These are phyloP conservation scores for Campoletis sonorensis DNA, from an alignment of 1,140 invertebrate species.

Conservation along the genomic window DNA sequence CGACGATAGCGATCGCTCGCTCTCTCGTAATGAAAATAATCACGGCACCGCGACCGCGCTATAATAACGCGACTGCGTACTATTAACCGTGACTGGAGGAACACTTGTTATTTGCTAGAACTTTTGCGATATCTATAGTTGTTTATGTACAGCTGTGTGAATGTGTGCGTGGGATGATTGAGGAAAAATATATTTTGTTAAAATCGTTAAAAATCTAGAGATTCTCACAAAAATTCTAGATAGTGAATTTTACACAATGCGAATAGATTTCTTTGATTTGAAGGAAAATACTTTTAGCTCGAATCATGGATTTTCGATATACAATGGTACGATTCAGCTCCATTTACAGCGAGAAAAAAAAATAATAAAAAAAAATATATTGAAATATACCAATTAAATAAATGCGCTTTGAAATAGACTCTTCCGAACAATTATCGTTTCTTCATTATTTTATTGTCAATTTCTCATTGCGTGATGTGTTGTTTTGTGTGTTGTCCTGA, in stretches of 20 bases:
- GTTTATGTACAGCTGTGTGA: background rate
- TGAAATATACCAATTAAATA: no score
- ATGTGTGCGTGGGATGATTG: background rate
- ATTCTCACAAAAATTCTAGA: no score
- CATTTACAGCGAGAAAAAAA: no score
- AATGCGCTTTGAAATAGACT: no score
- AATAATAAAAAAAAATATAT: no score
- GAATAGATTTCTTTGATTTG: no score
- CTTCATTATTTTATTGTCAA: background rate
- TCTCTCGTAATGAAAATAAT: slow-evolving; percentile 76
- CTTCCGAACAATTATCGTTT: background rate
- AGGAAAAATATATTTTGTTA: background rate
- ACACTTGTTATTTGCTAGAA: slow-evolving; percentile 52
- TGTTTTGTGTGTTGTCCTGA: background rate
- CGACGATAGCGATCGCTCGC: slow-evolving; percentile 67
- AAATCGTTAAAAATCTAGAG: no score
- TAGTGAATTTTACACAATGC: no score
- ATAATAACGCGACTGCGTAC: slow-evolving; percentile 63
- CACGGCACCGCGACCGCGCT: slow-evolving; percentile 61
- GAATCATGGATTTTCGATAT: no score
- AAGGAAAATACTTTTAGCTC: no score
- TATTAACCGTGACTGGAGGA: slow-evolving; percentile 58
- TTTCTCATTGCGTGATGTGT: background rate
- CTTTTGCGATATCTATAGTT: slow-evolving; percentile 24
- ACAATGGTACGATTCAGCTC: no score